phyloP scores from a whole-genome alignment of 2,888 invertebrate species.

The Cosmorhoe ocellata region DNA sequence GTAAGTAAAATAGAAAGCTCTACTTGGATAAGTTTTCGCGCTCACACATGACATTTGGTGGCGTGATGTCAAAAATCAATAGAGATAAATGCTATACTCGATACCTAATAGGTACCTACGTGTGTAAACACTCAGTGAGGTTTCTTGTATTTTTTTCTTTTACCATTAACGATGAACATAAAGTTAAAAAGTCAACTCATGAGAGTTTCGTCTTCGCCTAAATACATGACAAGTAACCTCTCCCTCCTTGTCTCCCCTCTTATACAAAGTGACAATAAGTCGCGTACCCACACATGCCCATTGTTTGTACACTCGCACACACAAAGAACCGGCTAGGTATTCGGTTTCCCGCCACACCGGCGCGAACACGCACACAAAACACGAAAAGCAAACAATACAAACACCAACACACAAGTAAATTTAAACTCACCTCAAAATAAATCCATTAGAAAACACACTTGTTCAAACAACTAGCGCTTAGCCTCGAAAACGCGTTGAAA shows the following conservation, averaged over 20 bases:
- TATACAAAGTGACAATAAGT: slow-evolving; percentile 79
- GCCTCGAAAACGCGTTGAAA: slow-evolving; percentile 82
- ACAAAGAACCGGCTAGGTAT: slow-evolving; percentile 72
- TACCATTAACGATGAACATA: slow-evolving; percentile 60
- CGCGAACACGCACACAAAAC: slow-evolving; percentile 79
- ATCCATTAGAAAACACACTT: slow-evolving; percentile 83
- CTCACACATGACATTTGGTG: slow-evolving; percentile 61
- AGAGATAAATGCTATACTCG: slow-evolving; percentile 49
- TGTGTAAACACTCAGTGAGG: slow-evolving; percentile 54
- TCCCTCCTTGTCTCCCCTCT: slow-evolving; percentile 76
- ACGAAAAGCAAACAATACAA: slow-evolving; percentile 79
- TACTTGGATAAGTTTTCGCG: slow-evolving; percentile 37
- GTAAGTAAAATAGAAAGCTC: slow-evolving; percentile 12
- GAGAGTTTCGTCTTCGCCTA: slow-evolving; percentile 77
- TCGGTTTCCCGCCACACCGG: slow-evolving; percentile 81
- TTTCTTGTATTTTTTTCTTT: slow-evolving; percentile 43
- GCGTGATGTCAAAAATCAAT: slow-evolving; percentile 70
- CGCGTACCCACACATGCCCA: slow-evolving; percentile 62
- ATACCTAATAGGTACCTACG: no score
- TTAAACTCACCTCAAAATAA: slow-evolving; percentile 83
- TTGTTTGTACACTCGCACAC: slow-evolving; percentile 76
- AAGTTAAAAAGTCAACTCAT: slow-evolving; percentile 77
- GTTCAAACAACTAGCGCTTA: slow-evolving; percentile 83
- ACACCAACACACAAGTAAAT: slow-evolving; percentile 81
- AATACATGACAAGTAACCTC: slow-evolving; percentile 80